Base-by-base conservation (phyloP, 2,888 invertebrate species). In the Azorinus chamasolen region DNA sequence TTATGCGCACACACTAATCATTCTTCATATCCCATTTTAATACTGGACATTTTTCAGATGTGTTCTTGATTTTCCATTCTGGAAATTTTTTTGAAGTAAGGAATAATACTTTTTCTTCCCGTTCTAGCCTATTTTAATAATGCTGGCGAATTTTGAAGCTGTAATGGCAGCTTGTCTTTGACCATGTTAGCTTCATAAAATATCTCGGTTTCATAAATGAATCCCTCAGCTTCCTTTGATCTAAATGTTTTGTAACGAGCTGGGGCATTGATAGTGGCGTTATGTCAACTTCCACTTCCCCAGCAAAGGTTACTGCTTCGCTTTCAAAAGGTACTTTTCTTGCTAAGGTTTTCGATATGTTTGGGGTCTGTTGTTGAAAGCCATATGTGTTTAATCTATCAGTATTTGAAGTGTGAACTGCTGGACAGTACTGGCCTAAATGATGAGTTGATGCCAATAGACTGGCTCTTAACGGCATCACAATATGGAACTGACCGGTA, bases 161-260 rank as follows among this genome's bases (percentile, higher is more conserved):
- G 51, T 51, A 24, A 51, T 6, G 8, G 51, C 51, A 16, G 22
- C 51, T 22, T 4, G 18, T 51, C 51, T 51, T 51, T 51, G 51
- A 20, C 5, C 8, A 51, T 6, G 51, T 24, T 24, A 16, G 10
- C 14, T 41, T n/a, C n/a, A n/a, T n/a, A n/a, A n/a, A n/a, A n/a
- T n/a, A n/a, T n/a, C n/a, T n/a, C n/a, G n/a, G n/a, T n/a, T n/a
- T n/a, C n/a, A n/a, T n/a, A n/a, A n/a, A n/a, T n/a, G n/a, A n/a
- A n/a, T n/a, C n/a, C n/a, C n/a, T n/a, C n/a, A n/a, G n/a, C n/a
- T n/a, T n/a, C n/a, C n/a, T n/a, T n/a, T n/a, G n/a, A n/a, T n/a
- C n/a, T n/a, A n/a, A n/a, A n/a, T n/a, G n/a, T 16, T 41, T 41
- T 12, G 41, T 41, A 10, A 41, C 41, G 16, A 41, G 41, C 41